Conservation (phyloP, 2,113 vertebrate genomes). For the Verasper variegatus region DNA sequence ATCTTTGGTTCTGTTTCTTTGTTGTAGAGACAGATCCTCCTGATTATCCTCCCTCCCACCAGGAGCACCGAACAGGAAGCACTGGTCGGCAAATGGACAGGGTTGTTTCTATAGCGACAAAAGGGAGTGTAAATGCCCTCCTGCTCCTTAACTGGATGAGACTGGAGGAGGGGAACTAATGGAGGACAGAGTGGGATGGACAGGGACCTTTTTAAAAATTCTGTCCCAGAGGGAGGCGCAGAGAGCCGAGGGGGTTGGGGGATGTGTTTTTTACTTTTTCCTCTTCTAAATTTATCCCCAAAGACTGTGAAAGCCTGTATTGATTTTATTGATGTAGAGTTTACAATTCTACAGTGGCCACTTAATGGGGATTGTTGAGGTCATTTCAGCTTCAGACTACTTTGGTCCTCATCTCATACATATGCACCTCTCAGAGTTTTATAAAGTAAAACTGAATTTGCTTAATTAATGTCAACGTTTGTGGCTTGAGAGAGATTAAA, state of each 20-base stretch:
- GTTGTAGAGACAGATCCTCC: slow-evolving; percentile 9
- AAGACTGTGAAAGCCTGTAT: slow-evolving; percentile 28
- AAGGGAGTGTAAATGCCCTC: slow-evolving; percentile 29
- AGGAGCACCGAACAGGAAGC: slow-evolving; percentile 64
- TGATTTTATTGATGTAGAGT: slow-evolving; percentile 47
- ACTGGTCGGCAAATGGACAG: slow-evolving; percentile 51
- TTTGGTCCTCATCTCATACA: not conserved
- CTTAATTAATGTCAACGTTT: too few relatives aligned
- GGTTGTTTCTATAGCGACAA: slow-evolving; percentile 48
- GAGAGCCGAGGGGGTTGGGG: not conserved
- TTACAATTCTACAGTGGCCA: slow-evolving; percentile 8
- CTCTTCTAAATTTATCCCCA: slow-evolving; percentile 1
- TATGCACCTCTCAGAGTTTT: too few relatives aligned
- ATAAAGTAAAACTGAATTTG: too few relatives aligned
- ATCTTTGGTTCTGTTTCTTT: not conserved
- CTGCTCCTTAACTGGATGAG: slow-evolving; percentile 30
- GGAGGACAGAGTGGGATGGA: slow-evolving; percentile 22
- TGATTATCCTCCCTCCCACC: slow-evolving; percentile 40
- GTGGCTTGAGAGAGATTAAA: not conserved
- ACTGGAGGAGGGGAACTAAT: slow-evolving; percentile 40
- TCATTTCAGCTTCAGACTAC: slow-evolving; percentile 10
- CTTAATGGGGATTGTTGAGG: slow-evolving; percentile 25
- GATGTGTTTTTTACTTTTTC: not conserved
- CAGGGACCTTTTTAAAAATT: slow-evolving; percentile 17
- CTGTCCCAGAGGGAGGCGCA: slow-evolving; percentile 23